These are phyloP conservation scores for Cnemophilus loriae DNA, from an alignment of 2,113 vertebrate species.

Conservation along the genomic window DNA sequence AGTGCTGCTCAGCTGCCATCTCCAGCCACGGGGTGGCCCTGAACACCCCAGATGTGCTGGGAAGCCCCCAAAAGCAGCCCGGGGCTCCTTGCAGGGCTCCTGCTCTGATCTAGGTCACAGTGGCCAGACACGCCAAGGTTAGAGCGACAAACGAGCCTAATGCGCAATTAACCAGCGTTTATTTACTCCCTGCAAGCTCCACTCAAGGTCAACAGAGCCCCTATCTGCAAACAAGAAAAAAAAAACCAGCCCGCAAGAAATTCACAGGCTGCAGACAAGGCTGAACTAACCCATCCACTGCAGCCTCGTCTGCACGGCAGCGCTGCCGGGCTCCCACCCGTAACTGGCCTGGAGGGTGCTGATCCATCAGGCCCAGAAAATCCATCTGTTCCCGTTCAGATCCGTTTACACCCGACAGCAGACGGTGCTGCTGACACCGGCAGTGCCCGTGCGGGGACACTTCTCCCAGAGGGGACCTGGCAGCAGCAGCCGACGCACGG, in stretches of 20 bases:
- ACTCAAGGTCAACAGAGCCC: neutral
- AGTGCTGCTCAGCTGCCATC: neutral
- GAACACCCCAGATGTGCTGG: neutral
- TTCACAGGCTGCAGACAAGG: neutral
- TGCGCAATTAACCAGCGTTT: neutral
- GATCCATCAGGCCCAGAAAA: neutral
- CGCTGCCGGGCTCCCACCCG: neutral
- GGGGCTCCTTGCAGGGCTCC: neutral
- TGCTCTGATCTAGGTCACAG: neutral
- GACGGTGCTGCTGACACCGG: neutral
- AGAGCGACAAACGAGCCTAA: neutral
- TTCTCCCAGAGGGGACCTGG: neutral
- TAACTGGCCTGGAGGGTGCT: neutral
- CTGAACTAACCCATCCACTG: neutral
- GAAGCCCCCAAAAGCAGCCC: neutral
- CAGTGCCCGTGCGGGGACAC: rapidly evolving
- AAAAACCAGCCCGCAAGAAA: neutral
- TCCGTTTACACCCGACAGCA: neutral
- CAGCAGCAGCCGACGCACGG: rapidly evolving
- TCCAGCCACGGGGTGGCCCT: neutral
- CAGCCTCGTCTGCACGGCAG: neutral
- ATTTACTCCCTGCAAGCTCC: slow-evolving; percentile 33
- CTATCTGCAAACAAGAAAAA: neutral
- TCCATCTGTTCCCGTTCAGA: neutral
- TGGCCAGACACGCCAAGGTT: neutral